Evolutionary conservation across 2,888 invertebrate genomes (phyloP).

Genomic region (Cerastis rubricosa): DNA sequence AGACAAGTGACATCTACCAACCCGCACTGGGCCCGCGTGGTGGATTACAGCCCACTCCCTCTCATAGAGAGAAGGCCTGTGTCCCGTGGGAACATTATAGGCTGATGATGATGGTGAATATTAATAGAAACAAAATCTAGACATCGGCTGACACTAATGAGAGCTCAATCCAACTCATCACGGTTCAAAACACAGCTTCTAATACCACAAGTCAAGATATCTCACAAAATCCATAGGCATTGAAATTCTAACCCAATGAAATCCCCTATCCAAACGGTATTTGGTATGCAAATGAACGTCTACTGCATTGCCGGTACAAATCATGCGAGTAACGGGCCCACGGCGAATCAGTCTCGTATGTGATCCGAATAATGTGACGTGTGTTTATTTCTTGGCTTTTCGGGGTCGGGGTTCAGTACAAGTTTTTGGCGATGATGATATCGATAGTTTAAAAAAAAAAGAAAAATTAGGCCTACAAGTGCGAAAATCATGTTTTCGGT

Average conservation of each 20-base stretch:
- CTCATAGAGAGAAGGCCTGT: too few relatives aligned
- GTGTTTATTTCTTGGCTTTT: slow-evolving; percentile 54
- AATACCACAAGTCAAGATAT: slow-evolving; percentile 25
- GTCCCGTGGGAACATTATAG: too few relatives aligned
- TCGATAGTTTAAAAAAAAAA: not conserved
- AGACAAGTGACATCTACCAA: too few relatives aligned
- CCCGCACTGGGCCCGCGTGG: too few relatives aligned
- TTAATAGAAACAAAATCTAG: too few relatives aligned
- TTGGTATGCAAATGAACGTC: slow-evolving; percentile 64
- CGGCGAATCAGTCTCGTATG: slow-evolving; percentile 71
- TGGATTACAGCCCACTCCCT: too few relatives aligned
- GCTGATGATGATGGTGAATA: too few relatives aligned
- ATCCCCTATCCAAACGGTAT: slow-evolving; percentile 58
- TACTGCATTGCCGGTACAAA: slow-evolving; percentile 66
- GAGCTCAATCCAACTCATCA: not conserved
- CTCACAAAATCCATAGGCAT: slow-evolving; percentile 48
- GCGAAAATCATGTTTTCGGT: not conserved
- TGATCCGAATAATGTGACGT: slow-evolving; percentile 68
- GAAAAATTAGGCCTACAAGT: not conserved
- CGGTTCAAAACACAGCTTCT: slow-evolving; percentile 7
- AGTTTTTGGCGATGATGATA: not conserved
- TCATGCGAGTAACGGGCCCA: slow-evolving; percentile 70
- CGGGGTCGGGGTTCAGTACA: not conserved
- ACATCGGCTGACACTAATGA: not conserved
- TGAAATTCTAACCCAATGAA: slow-evolving; percentile 66